phyloP scores from a whole-genome alignment of 2,113 vertebrate genomes.

The Podiceps cristatus region DNA sequence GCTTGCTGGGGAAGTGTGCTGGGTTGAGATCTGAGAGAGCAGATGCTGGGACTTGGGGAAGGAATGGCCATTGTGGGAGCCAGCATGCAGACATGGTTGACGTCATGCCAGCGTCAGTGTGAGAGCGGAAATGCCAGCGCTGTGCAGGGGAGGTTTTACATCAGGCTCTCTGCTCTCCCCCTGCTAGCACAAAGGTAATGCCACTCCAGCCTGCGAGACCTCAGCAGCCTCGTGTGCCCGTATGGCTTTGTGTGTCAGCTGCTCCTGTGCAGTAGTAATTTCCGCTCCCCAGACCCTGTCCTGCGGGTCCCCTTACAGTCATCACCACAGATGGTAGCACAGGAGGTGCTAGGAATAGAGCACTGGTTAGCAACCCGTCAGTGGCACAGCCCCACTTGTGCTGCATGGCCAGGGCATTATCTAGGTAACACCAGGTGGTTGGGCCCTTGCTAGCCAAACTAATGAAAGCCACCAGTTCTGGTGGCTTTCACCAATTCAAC shows the following conservation, averaged over 20 bases:
- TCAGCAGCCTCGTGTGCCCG: rapidly evolving
- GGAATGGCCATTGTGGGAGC: background rate
- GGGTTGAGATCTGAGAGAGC: background rate
- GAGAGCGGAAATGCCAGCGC: background rate
- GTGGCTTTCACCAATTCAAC: background rate
- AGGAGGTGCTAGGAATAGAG: background rate
- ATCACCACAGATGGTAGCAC: constrained; percentile 16
- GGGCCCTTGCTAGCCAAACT: background rate
- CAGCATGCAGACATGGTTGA: background rate
- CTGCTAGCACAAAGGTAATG: background rate
- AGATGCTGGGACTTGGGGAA: background rate
- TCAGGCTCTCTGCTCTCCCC: background rate
- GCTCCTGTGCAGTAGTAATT: background rate
- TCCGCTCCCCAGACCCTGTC: background rate
- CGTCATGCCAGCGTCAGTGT: background rate
- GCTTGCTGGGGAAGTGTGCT: background rate
- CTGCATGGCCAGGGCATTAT: background rate
- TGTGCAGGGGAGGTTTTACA: background rate
- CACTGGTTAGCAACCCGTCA: background rate
- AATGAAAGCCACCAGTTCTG: background rate
- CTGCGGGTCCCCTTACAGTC: background rate
- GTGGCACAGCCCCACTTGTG: background rate
- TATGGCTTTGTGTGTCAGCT: background rate
- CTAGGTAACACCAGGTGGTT: background rate
- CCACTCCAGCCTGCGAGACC: background rate